These are phyloP conservation scores for Pyrocoelia pectoralis DNA, from an alignment of 2,888 invertebrate genomes.

Conservation along the genomic window DNA sequence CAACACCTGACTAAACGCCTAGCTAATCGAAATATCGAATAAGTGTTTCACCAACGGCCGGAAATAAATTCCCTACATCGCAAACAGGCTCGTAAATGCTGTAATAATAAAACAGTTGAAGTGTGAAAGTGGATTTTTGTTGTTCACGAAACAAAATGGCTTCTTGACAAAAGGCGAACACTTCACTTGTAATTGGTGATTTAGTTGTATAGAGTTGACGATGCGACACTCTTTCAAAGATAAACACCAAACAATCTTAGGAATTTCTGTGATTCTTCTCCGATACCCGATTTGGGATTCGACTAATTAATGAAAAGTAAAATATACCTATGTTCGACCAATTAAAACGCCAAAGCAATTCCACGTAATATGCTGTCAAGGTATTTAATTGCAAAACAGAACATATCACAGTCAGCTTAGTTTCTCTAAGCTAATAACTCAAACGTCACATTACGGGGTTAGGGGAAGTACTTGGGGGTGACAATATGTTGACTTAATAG, in stretches of 20 bases:
- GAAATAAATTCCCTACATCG: conserved; percentile 49
- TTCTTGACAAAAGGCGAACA: conserved; percentile 54
- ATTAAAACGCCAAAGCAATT: too few species aligned
- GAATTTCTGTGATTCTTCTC: conserved; percentile 21
- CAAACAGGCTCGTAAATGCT: conserved; percentile 54
- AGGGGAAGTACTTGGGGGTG: conserved; percentile 42
- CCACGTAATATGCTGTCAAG: too few species aligned
- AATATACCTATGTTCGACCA: too few species aligned
- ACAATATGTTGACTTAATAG: conserved; percentile 57
- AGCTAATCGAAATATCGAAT: conserved; percentile 43
- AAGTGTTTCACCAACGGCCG: conserved; percentile 34
- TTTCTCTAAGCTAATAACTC: conserved; percentile 16
- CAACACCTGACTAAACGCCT: conserved; percentile 42
- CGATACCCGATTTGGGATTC: conserved; percentile 12
- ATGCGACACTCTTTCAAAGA: conserved; percentile 28
- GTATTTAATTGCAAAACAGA: background rate
- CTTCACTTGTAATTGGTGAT: conserved; percentile 49
- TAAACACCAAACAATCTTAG: conserved; percentile 19
- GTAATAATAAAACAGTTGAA: conserved; percentile 58
- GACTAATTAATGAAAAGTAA: background rate
- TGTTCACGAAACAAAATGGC: conserved; percentile 54
- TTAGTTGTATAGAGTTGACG: conserved; percentile 47
- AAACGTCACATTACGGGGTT: conserved; percentile 2
- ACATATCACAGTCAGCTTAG: conserved; percentile 11
- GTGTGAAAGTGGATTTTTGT: conserved; percentile 61